phyloP scores from a whole-genome alignment of 2,888 invertebrate species.

The Drosophila villosipedis region DNA sequence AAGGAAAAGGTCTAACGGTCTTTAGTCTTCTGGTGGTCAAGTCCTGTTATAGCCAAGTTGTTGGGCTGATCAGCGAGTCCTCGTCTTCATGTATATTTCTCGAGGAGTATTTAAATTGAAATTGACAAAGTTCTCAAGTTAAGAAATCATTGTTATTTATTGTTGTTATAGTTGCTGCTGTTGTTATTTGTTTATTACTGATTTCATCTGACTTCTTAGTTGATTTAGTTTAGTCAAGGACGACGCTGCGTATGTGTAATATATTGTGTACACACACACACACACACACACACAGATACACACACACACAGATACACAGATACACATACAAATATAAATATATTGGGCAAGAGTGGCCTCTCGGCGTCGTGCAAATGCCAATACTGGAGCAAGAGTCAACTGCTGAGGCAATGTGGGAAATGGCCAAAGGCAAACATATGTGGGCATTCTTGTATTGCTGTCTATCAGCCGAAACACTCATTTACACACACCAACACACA shows the following conservation, averaged over 20 bases:
- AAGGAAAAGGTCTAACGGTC: background rate
- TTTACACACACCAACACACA: background rate
- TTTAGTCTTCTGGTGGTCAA: background rate
- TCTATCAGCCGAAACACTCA: background rate
- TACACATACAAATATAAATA: background rate
- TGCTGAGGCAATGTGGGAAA: constrained; percentile 37
- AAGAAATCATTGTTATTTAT: background rate
- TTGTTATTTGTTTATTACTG: constrained; percentile 18
- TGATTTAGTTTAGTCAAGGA: constrained; percentile 34
- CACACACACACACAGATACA: constrained; percentile 11
- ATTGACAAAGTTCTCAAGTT: background rate
- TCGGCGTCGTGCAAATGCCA: constrained; percentile 44
- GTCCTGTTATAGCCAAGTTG: background rate
- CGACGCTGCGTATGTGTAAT: constrained; percentile 46
- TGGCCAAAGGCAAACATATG: constrained; percentile 39
- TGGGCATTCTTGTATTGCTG: background rate
- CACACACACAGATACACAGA: background rate
- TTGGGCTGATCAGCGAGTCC: background rate
- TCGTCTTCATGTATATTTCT: background rate
- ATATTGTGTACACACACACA: constrained; percentile 25
- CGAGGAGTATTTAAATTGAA: background rate
- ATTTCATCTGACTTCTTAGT: constrained; percentile 9
- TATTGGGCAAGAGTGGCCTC: constrained; percentile 5
- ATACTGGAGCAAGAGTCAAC: constrained; percentile 41
- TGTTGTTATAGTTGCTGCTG: background rate